Evolutionary conservation across 2,888 invertebrate genomes (phyloP).

Genomic region (Brachycybe producta): DNA sequence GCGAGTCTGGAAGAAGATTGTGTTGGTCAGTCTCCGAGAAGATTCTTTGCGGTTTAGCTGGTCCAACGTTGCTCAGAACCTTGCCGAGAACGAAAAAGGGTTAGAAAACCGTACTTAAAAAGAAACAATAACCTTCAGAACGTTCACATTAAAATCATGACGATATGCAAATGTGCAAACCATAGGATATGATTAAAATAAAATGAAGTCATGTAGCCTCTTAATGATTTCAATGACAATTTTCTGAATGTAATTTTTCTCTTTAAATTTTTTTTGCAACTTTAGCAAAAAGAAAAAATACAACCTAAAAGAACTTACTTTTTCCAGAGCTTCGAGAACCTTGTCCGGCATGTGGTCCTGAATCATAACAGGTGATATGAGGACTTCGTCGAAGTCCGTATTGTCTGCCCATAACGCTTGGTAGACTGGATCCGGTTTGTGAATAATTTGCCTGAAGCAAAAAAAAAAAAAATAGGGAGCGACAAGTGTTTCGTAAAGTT

Average conservation of each 20-base stretch:
- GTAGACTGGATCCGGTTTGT: constrained; percentile 63
- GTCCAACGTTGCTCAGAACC: constrained; percentile 48
- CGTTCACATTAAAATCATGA: too few relatives aligned
- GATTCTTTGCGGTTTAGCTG: constrained; percentile 57
- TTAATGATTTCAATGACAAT: too few relatives aligned
- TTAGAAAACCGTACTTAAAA: constrained; percentile 48
- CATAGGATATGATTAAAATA: too few relatives aligned
- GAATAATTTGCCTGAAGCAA: constrained; percentile 47
- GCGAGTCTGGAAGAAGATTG: constrained; percentile 15
- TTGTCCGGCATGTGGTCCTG: constrained; percentile 85
- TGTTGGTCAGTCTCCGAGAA: constrained; percentile 11
- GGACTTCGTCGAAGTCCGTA: constrained; percentile 70
- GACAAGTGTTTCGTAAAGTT: background rate
- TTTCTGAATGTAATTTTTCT: too few relatives aligned
- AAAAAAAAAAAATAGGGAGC: background rate
- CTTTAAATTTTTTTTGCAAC: too few relatives aligned
- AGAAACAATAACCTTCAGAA: background rate
- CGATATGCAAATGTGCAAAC: too few relatives aligned
- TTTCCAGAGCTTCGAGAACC: constrained; percentile 65
- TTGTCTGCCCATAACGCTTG: constrained; percentile 77
- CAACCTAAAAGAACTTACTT: constrained; percentile 47
- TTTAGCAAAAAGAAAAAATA: background rate
- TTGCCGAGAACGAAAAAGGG: constrained; percentile 22
- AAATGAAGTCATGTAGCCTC: too few relatives aligned
- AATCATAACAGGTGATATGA: constrained; percentile 76